Percentiles rank a stretch among this genome's conserved stretches.
Conservation (phyloP, 37 sponge, comb jelly and placozoan genomes). For the Haliclona indistincta region DNA sequence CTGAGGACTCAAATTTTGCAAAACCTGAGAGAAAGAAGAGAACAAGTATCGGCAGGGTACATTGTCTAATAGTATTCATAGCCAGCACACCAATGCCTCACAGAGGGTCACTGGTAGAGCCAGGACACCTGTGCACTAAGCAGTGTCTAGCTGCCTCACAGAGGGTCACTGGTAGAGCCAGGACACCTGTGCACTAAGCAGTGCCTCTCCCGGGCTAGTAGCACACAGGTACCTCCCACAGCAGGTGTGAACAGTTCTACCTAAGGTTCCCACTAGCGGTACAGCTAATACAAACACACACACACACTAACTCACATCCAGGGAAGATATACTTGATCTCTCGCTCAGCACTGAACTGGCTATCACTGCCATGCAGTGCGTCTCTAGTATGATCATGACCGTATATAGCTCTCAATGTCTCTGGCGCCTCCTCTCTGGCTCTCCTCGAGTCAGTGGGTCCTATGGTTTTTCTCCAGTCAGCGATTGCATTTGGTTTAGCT, state of each 20-base stretch:
- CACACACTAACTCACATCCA: constrained; percentile 75
- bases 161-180: too few relatives aligned
- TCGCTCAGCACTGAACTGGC: constrained; percentile 78
- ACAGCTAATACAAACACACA: neutral
- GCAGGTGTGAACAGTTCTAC: too few relatives aligned
- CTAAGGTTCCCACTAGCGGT: too few relatives aligned
- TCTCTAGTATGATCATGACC: constrained; percentile 89
- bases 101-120: too few relatives aligned
- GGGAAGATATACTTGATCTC: constrained; percentile 96
- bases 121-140: too few relatives aligned
- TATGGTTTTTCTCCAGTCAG: constrained; percentile 80
- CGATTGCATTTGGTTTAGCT: constrained; percentile 83
- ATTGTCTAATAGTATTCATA: too few relatives aligned
- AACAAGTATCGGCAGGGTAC: too few relatives aligned
- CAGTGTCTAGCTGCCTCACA: too few relatives aligned
- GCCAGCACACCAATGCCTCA: too few relatives aligned
- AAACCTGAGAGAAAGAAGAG: constrained; percentile 2
- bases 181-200: too few relatives aligned
- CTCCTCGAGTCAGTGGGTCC: constrained; percentile 83
- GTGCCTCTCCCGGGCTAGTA: too few relatives aligned
- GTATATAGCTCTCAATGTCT: constrained; percentile 78
- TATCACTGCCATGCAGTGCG: constrained; percentile 95
- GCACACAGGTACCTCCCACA: too few relatives aligned
- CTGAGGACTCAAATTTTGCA: constrained; percentile 61
- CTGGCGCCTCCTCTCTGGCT: constrained; percentile 53